Base-by-base conservation (phyloP, 2,113 vertebrate genomes). In the Phocoena phocoena region DNA sequence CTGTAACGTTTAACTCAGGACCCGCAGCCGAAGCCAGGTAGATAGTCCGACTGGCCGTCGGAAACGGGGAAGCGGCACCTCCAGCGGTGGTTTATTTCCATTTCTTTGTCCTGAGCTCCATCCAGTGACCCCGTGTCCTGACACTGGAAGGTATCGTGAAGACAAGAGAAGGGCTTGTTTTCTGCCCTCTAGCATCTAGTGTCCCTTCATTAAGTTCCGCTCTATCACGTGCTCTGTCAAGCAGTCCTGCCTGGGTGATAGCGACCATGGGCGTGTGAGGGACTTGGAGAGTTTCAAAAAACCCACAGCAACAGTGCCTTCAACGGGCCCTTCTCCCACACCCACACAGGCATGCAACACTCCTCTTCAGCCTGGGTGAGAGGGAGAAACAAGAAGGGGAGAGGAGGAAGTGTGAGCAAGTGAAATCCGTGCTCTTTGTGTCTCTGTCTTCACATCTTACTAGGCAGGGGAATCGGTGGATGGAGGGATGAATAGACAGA, bases 311-410 rank as follows among this genome's bases (percentile, higher is more conserved):
- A 77, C 33, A 11, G 65, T 21, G 26, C 21, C 10, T 20, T 6
- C 6, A 7, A 15, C 21, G n/a, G 23, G 55, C 31, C 50, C 58
- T 60, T 31, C 50, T 70, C 53, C 44, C 12, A 2, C 10, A 1
- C 4, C n/a, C 26, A 14, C 36, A 3, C 11, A 1, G 3, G 58
- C 0, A 21, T 12, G 5, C 2, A 21, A 74, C 1, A 0, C 5
- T 60, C 3, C 0, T 33, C 50, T 73, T 62, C n/a, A n/a, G 62
- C 15, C 25, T 26, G 33, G 8, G 53, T 15, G 10, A 23, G 41
- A 50, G 15, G 12, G 6, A 9, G 28, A 18, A 86, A 17, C n/a
- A 20, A 10, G 53, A n/a, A 74, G 25, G 8, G 15, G 26, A 18
- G 47, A 28, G 3, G 36, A 53, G 11, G 14, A 23, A 6, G 3